Conservation (phyloP, 1,140 invertebrate genomes). For the Drosophila guanche region DNA sequence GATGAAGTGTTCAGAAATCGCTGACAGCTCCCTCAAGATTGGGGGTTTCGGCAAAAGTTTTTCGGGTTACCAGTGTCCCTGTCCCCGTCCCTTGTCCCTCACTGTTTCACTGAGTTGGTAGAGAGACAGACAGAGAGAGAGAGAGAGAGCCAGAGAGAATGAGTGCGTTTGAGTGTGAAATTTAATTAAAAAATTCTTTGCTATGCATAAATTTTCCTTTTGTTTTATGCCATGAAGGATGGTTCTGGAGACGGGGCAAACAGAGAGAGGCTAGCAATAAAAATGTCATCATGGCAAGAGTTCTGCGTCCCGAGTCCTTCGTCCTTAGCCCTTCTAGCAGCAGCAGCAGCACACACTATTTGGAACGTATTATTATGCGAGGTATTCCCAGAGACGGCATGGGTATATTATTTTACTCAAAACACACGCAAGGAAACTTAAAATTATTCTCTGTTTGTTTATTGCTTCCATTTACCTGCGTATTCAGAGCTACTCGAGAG, state of each 20-base stretch:
- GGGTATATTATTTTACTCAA: no score
- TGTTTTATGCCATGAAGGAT: constrained; percentile 40
- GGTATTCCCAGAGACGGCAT: no score
- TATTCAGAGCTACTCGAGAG: no score
- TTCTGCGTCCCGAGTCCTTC: constrained; percentile 47
- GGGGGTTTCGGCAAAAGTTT: constrained; percentile 33
- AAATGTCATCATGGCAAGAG: constrained; percentile 68
- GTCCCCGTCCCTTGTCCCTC: background rate
- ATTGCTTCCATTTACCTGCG: no score
- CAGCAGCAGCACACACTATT: constrained; percentile 42
- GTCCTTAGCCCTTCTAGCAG: constrained; percentile 41
- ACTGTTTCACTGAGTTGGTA: no score
- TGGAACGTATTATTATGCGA: constrained; percentile 43
- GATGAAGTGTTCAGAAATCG: constrained; percentile 58
- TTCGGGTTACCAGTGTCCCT: constrained; percentile 4
- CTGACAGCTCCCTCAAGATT: constrained; percentile 24
- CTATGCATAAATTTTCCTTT: constrained; percentile 79
- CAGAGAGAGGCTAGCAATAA: constrained; percentile 56
- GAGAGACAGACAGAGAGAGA: no score
- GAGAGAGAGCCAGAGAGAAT: no score
- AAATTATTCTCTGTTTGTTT: no score
- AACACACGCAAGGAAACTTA: no score
- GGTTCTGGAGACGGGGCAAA: background rate
- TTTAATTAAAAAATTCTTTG: constrained; percentile 80
- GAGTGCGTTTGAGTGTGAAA: constrained; percentile 68